phyloP scores from a whole-genome alignment of 2,113 vertebrate species.

The Sus scrofa region DNA sequence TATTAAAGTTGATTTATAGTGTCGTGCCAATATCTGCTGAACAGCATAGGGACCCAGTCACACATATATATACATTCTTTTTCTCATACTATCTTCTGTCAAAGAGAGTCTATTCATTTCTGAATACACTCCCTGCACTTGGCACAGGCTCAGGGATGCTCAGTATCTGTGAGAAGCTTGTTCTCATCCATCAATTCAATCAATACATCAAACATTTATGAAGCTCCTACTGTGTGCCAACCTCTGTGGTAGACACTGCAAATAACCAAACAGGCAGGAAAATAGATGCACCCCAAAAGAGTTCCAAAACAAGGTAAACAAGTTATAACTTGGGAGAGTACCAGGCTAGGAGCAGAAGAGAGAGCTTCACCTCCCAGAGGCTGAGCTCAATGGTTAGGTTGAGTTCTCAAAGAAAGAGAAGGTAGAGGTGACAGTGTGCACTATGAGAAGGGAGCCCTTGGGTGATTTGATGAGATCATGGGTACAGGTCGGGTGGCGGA shows the following conservation, averaged over 20 bases:
- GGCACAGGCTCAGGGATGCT: neutral
- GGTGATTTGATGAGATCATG: neutral
- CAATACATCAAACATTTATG: neutral
- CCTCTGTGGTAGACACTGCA: neutral
- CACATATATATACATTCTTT: too few species aligned
- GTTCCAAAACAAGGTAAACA: neutral
- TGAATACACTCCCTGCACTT: neutral
- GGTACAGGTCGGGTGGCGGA: neutral
- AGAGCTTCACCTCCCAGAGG: neutral
- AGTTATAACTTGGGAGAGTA: neutral
- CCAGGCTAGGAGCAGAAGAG: neutral
- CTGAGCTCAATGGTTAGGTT: neutral
- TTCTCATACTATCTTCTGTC: too few species aligned
- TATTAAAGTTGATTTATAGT: too few species aligned
- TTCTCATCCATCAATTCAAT: rapidly evolving
- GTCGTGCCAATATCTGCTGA: too few species aligned
- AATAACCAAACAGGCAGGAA: neutral
- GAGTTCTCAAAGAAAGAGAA: neutral
- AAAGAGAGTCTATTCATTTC: neutral
- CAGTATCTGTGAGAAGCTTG: neutral
- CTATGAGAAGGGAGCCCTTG: neutral
- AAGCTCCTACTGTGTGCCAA: neutral
- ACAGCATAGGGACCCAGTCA: too few species aligned
- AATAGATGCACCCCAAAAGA: neutral
- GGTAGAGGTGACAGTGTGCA: too few species aligned